Conservation (phyloP, 2,888 invertebrate genomes). For the Polietes domitor region DNA sequence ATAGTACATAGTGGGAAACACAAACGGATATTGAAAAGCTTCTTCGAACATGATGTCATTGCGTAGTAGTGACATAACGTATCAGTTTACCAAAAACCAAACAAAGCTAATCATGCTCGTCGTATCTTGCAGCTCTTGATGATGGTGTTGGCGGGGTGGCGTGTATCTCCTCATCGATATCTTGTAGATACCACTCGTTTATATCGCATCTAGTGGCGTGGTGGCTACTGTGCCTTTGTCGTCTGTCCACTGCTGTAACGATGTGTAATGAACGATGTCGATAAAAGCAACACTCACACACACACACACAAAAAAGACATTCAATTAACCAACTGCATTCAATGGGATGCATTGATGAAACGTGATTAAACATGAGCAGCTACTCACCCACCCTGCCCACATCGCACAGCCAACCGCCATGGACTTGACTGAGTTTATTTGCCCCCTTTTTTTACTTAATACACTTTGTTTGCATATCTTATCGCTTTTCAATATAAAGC, state of each 20-base stretch:
- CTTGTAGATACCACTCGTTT: not conserved
- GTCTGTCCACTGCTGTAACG: too few relatives aligned
- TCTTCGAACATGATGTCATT: not conserved
- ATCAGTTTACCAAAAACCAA: conserved; percentile 33
- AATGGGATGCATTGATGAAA: conserved; percentile 1
- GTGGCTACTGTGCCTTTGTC: too few relatives aligned
- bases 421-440: conserved; percentile 34
- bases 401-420: not conserved
- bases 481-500: not conserved
- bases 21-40: not conserved
- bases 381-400: not conserved
- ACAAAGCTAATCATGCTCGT: conserved; percentile 14
- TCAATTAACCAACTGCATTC: conserved; percentile 22
- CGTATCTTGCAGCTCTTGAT: not conserved
- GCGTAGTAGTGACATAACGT: conserved; percentile 24
- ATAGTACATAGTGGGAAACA: conserved; percentile 3
- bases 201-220: not conserved
- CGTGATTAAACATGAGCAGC: not conserved
- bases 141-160: not conserved
- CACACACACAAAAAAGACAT: not conserved
- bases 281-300: too few relatives aligned
- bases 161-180: not conserved
- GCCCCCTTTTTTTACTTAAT: not conserved
- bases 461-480: conserved; percentile 27
- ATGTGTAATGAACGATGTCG: too few relatives aligned